These are phyloP conservation scores for Apodemus speciosus DNA, from an alignment of 2,113 vertebrate species.

Conservation along the genomic window DNA sequence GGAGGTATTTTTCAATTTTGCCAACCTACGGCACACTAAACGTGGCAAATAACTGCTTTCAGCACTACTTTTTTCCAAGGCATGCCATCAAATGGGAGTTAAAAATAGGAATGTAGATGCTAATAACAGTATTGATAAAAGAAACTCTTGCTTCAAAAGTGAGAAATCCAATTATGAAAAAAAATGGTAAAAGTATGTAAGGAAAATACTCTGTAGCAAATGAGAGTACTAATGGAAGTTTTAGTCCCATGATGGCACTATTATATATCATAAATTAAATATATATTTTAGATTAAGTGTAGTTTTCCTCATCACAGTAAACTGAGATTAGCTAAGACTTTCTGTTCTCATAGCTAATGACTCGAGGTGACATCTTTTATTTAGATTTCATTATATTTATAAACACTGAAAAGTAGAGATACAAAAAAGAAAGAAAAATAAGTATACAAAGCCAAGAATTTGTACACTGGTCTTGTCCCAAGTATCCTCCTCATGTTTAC, in stretches of 20 bases:
- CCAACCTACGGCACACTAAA: conserved; percentile 64
- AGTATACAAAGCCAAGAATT: background rate
- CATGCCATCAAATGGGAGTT: conserved; percentile 71
- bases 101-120: conserved; percentile 77
- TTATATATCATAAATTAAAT: conserved; percentile 36
- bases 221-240: conserved; percentile 60
- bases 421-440: background rate
- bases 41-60: conserved; percentile 77
- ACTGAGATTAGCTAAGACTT: background rate
- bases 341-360: background rate
- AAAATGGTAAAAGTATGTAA: conserved; percentile 56
- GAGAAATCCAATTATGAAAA: conserved; percentile 74
- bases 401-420: background rate
- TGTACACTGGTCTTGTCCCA: background rate
- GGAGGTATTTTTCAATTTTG: conserved; percentile 75
- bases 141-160: conserved; percentile 71
- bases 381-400: background rate
- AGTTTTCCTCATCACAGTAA: background rate
- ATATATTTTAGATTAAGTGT: conserved; percentile 22
- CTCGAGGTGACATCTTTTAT: background rate
- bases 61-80: conserved; percentile 70
- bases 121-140: conserved; percentile 79
- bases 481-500: background rate
- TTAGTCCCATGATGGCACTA: conserved; percentile 1
- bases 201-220: conserved; percentile 40